Evolutionary conservation across 2,113 vertebrate genomes (phyloP), one percentile per base, ranked within the genome.

Genomic region (Acinonyx jubatus): DNA sequence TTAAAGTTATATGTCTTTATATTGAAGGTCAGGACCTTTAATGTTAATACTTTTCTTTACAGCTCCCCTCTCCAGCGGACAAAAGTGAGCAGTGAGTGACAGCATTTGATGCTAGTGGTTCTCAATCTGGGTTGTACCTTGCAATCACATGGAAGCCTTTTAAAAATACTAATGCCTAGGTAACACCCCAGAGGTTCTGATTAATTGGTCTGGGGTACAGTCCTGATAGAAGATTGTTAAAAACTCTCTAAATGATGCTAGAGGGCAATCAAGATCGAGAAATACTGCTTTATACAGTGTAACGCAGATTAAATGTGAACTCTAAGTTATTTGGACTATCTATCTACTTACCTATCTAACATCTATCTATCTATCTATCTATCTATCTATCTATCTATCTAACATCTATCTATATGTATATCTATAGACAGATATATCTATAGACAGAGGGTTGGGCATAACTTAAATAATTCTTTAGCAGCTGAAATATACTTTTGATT

Each of bases 401-500:
- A 45, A 45, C 45, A 45, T 29, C 19, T 61, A 63, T 29, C n/a
- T 29, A 2, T 38, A 73, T 73, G 16, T 31, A 57, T 16, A 73
- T 73, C 21, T 31, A 57, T 16, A 61, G 57, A 61, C 7, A 61
- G 65, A 61, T 61, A 23, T 61, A 61, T 23, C 57, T 61, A 12
- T 33, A 55, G 68, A 66, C 33, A 76, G 27, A 82, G 14, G 48
- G 9, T 82, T 96, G 76, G 29, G 18, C 1, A 74, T 45, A 93
- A 18, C 15, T 94, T 92, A 92, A 73, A 80, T 95, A 87, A 81
- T 87, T 93, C 33, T 89, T 89, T 12, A 96, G 68, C 12, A 61
- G 38, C 68, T 89, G 78, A 97, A 89, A 87, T 88, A 79, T 78
- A 94, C 36, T 79, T 96, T 94, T 38, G 21, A n/a, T 55, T 86